phyloP scores from a whole-genome alignment of 2,113 vertebrate genomes.

The Rynchops niger region DNA sequence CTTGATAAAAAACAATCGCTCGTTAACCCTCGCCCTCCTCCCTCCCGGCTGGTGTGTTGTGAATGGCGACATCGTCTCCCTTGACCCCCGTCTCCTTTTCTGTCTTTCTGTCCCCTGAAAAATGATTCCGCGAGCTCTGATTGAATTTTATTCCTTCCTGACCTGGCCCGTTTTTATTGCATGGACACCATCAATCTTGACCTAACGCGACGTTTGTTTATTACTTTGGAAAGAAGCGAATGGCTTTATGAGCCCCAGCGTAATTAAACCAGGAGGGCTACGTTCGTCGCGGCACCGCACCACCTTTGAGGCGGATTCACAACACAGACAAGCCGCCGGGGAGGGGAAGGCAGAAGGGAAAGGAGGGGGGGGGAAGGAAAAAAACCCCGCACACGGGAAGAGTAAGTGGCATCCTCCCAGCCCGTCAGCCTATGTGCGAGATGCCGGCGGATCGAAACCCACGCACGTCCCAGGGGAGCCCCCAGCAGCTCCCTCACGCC shows the following conservation, averaged over 20 bases:
- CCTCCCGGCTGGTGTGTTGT: conserved; percentile 30
- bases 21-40: conserved; percentile 16
- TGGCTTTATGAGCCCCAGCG: conserved; percentile 76
- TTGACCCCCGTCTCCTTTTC: conserved; percentile 78
- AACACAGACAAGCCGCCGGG: neutral
- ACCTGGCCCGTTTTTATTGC: conserved; percentile 79
- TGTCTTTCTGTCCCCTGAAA: conserved; percentile 85
- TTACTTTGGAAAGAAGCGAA: conserved; percentile 83
- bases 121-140: conserved; percentile 83
- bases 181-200: conserved; percentile 89
- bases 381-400: neutral
- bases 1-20: conserved; percentile 52
- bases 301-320: conserved; percentile 9
- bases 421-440: neutral
- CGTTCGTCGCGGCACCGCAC: conserved; percentile 12
- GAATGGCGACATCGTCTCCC: conserved; percentile 77
- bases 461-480: neutral
- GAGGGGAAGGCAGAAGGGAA: neutral
- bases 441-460: neutral
- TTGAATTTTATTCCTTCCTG: conserved; percentile 91
- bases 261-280: conserved; percentile 36
- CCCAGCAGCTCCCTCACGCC: neutral
- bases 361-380: neutral
- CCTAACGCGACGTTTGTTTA: conserved; percentile 95
- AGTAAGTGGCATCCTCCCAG: neutral